A percentile compares a stretch with the other conserved stretches of the same genome.
Evolutionary conservation across 2,113 vertebrate species (phyloP).

Genomic region (Bubalus kerabau): DNA sequence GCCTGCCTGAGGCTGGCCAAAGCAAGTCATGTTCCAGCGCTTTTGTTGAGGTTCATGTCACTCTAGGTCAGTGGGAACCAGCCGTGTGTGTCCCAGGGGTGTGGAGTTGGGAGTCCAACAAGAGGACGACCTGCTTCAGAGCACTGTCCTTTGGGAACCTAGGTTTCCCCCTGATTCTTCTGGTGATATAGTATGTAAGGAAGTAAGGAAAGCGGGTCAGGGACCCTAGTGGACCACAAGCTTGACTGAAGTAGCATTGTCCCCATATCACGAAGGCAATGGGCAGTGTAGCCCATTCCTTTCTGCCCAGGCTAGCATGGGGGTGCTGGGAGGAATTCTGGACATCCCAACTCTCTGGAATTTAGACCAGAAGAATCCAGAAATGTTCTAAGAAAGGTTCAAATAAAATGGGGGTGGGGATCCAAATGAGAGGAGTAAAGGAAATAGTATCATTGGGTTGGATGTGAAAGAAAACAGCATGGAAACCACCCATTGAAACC

Average conservation of each 20-base stretch:
- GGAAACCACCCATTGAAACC: rapidly evolving
- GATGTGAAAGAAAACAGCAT: no score
- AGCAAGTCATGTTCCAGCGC: not conserved
- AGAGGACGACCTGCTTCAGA: not conserved
- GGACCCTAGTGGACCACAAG: not conserved
- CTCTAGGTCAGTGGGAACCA: not conserved
- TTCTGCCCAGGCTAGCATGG: not conserved
- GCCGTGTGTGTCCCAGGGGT: not conserved
- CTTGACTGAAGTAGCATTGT: not conserved
- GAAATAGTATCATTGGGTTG: no score
- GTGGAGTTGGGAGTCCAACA: not conserved
- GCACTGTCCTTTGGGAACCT: not conserved
- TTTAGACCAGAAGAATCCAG: not conserved
- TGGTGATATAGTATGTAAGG: not conserved
- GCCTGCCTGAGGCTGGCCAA: rapidly evolving
- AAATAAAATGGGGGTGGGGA: not conserved
- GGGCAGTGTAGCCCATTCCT: rapidly evolving
- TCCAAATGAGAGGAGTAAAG: not conserved
- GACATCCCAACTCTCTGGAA: not conserved
- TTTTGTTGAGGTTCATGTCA: not conserved
- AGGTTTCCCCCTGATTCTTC: not conserved
- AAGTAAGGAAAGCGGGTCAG: not conserved
- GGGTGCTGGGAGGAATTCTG: not conserved
- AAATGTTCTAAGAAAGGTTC: not conserved
- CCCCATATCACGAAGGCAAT: not conserved